A percentile compares a stretch with the other conserved stretches of the same genome.
Evolutionary conservation across 2,888 invertebrate species (phyloP).

Genomic region (Chymomyza caudatula): DNA sequence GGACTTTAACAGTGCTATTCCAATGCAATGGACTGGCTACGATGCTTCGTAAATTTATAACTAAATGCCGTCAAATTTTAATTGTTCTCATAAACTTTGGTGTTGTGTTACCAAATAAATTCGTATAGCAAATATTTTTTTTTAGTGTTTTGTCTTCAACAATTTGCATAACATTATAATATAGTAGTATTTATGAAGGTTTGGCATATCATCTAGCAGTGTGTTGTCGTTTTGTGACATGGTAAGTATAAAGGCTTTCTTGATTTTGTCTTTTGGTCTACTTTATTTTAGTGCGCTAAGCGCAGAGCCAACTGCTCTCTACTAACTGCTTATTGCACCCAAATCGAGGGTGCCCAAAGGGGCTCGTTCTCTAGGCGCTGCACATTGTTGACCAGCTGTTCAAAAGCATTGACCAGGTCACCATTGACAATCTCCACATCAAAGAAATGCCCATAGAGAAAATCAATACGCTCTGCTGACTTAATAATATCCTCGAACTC

Average conservation of each 20-base stretch:
- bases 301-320: constrained; percentile 6
- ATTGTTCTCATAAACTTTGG: neutral
- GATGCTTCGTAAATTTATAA: constrained; percentile 21
- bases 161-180: constrained; percentile 35
- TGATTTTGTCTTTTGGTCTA: constrained; percentile 21
- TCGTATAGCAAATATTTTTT: constrained; percentile 67
- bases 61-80: constrained; percentile 43
- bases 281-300: constrained; percentile 11
- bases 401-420: constrained; percentile 90
- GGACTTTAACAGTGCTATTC: constrained; percentile 25
- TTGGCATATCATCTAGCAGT: constrained; percentile 16
- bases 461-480: constrained; percentile 92
- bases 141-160: constrained; percentile 60
- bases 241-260: neutral
- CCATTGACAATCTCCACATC: constrained; percentile 96
- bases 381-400: constrained; percentile 88
- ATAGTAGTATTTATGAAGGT: neutral
- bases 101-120: constrained; percentile 45
- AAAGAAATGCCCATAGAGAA: constrained; percentile 94
- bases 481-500: constrained; percentile 93
- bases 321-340: constrained; percentile 86
- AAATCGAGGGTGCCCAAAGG: constrained; percentile 96
- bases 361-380: constrained; percentile 94
- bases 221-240: too few relatives aligned
- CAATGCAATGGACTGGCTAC: constrained; percentile 29